A percentile compares a stretch with the other conserved stretches of the same genome.
Evolutionary conservation across 2,113 vertebrate species (phyloP).

Genomic region (Anoura caudifer): DNA sequence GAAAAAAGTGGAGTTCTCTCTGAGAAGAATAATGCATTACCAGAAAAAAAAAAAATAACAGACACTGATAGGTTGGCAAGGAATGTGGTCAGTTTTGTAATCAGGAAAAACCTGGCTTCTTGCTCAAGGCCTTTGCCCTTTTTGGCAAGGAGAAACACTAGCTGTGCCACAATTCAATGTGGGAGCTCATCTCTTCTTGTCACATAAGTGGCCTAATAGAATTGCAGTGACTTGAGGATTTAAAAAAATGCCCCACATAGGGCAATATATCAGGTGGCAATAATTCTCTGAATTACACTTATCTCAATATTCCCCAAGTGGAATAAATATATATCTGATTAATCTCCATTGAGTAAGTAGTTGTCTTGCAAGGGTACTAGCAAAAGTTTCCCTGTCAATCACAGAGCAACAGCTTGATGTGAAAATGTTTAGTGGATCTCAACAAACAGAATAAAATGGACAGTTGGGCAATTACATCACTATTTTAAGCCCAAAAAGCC

Average conservation of each 20-base stretch:
- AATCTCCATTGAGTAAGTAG: background rate
- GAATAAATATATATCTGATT: background rate
- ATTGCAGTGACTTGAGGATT: slow-evolving; percentile 65
- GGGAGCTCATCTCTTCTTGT: slow-evolving; percentile 70
- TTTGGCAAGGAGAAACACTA: slow-evolving; percentile 76
- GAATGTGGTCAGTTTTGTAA: slow-evolving; percentile 82
- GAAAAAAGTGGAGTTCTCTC: slow-evolving; percentile 60
- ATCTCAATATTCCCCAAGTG: background rate
- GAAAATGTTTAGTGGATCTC: background rate
- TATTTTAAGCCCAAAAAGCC: background rate
- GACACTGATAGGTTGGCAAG: slow-evolving; percentile 71
- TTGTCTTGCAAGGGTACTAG: background rate
- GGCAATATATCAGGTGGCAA: slow-evolving; percentile 45
- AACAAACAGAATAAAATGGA: background rate
- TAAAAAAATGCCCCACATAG: slow-evolving; percentile 42
- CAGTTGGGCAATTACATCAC: background rate
- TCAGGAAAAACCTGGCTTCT: slow-evolving; percentile 83
- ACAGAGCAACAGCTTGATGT: background rate
- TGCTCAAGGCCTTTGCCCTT: slow-evolving; percentile 81
- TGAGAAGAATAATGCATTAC: slow-evolving; percentile 68
- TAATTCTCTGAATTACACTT: background rate
- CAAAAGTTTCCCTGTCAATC: background rate
- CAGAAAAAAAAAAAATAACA: slow-evolving; percentile 48
- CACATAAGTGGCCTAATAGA: slow-evolving; percentile 65
- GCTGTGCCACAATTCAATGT: slow-evolving; percentile 65